Base-by-base conservation (phyloP, 1,140 invertebrate genomes). In the Notospermus geniculatus region DNA sequence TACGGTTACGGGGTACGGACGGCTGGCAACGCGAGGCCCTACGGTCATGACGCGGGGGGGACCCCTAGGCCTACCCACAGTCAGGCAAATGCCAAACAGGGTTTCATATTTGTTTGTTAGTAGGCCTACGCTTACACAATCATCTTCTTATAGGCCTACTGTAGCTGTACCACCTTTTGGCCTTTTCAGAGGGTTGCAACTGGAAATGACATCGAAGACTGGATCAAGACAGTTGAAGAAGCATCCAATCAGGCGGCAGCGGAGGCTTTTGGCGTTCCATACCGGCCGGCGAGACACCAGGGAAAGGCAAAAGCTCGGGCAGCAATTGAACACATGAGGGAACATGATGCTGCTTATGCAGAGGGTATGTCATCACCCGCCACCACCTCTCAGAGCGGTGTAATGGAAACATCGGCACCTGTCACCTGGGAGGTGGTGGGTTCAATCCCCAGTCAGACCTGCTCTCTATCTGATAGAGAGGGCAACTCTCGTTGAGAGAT, bases 211-310 rank as follows among this genome's bases (percentile, higher is more conserved):
- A 67, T 71, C 46, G 55, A 67, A 52, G 52, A 69, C 22, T 71
- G 69, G 69, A 65, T 71, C 17, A 62, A 71, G 70, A 70, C 62
- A 63, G 70, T 72, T 22, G 68, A 70, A 64, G 63, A 62, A 23
- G 70, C 70, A 5, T 68, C 70, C 13, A 52, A 36, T 25, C 46
- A 57, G 30, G 70, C 70, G 7, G 60, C 68, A 41, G 68, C 66
- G 28, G 59, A 46, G n/a, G 41, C 65, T 0, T 72, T 73, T 57
- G 69, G 69, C 22, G 9, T 27, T 19, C 41, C 57, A 5, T n/a
- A 50, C 1, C 28, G 28, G 23, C 13, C 36, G 4, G 7, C 52
- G 23, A 45, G 62, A 45, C 5, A 57, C 13, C 29, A 32, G 50
- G 63, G 66, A 0, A 57, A 41, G 27, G 32, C 19, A n/a, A 43